Percentiles rank a stretch among this genome's conserved stretches.
Conservation (phyloP, 2,888 invertebrate species). For the Onthophagus sagittarius region DNA sequence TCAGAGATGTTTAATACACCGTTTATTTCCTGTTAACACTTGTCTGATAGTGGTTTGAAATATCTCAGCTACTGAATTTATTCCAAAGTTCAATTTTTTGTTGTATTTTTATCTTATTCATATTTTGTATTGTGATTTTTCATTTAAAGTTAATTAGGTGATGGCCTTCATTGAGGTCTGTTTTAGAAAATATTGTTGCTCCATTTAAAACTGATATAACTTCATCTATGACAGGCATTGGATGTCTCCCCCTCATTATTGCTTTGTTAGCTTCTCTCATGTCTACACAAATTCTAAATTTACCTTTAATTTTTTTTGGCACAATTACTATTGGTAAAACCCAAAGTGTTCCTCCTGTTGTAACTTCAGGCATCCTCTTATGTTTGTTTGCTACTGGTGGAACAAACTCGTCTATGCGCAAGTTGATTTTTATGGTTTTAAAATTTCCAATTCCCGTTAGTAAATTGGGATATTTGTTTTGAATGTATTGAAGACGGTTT, state of each 20-base stretch:
- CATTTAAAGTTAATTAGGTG: conserved; percentile 41
- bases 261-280: conserved; percentile 30
- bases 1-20: conserved; percentile 41
- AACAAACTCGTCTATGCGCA: conserved; percentile 24
- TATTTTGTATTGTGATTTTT: conserved; percentile 37
- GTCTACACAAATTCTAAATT: conserved; percentile 27
- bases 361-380: conserved; percentile 27
- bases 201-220: conserved; percentile 21
- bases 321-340: conserved; percentile 30
- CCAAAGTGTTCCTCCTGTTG: conserved; percentile 26
- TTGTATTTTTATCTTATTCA: too few species aligned
- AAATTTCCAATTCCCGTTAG: conserved; percentile 30
- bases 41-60: conserved; percentile 43
- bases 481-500: not conserved
- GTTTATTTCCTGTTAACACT: conserved; percentile 36
- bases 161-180: conserved; percentile 36
- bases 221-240: conserved; percentile 24
- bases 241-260: conserved; percentile 27
- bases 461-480: conserved; percentile 1
- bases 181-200: conserved; percentile 30
- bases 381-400: conserved; percentile 25
- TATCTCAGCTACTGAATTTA: conserved; percentile 45
- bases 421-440: conserved; percentile 22
- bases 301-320: conserved; percentile 24
- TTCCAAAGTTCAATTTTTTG: conserved; percentile 41